These are phyloP conservation scores for Pyrgilauda ruficollis DNA, from an alignment of 2,113 vertebrate species.

Conservation along the genomic window DNA sequence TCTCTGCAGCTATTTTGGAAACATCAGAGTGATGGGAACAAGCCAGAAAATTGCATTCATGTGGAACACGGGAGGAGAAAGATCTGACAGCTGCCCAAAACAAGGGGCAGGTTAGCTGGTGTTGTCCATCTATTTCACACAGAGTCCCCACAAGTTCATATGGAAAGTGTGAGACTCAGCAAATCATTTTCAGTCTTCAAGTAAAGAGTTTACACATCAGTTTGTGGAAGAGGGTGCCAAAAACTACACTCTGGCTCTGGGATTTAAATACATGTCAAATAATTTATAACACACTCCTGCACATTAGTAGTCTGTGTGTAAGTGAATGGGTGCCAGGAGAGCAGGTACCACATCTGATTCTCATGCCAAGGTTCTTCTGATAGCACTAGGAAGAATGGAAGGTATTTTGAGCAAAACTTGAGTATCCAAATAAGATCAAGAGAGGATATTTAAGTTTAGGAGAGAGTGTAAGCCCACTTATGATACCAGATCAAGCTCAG, in stretches of 20 bases:
- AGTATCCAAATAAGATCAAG: not conserved
- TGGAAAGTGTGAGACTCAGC: not conserved
- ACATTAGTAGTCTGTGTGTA: not conserved
- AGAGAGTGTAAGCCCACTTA: not conserved
- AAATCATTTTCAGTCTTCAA: slow-evolving; percentile 4
- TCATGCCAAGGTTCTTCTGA: not conserved
- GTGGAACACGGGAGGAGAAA: not conserved
- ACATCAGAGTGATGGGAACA: not conserved
- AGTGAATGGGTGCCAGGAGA: not conserved
- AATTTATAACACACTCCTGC: not conserved
- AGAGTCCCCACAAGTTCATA: not conserved
- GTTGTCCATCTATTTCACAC: not conserved
- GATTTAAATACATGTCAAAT: not conserved
- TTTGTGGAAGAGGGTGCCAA: not conserved
- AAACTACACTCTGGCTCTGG: not conserved
- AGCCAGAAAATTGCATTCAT: not conserved
- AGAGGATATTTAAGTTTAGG: not conserved
- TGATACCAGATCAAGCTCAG: not conserved
- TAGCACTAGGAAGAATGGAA: not conserved
- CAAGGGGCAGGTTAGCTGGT: not conserved
- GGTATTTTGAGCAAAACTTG: not conserved
- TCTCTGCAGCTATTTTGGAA: not conserved
- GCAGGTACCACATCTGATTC: not conserved
- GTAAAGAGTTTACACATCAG: not conserved
- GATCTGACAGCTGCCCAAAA: not conserved